Evolutionary conservation across 2,113 vertebrate genomes (phyloP), one percentile per base, ranked within the genome.

Genomic region (Anarhynchus alexandrinus): DNA sequence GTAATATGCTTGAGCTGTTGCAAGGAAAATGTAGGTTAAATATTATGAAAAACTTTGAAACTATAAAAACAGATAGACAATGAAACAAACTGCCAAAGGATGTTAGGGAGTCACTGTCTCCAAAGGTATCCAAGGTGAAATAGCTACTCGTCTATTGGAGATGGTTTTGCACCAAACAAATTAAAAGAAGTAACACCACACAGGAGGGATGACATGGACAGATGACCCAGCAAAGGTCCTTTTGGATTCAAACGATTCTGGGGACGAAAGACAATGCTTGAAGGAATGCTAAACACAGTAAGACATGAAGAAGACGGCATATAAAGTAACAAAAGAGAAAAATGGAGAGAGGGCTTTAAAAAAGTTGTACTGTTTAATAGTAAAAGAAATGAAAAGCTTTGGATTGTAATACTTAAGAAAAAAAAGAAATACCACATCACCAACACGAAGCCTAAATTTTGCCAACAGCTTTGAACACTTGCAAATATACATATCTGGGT

Each of bases 21-120:
- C 49, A 94, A 97, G 54, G 43, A 92, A 97, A 93, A 92, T 52
- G 77, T 94, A 74, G 73, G 61, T 95, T 97, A 96, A 96, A 96
- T 88, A 84, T 77, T 66, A 92, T 27, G 67, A 95, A 86, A 93
- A 91, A 79, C 70, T 83, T 92, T 91, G 59, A 42, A 72, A 83
- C 21, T 92, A 54, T 96, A 84, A 91, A 78, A 95, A 38, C 67
- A 91, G 79, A 78, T 55, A 90, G 80, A 74, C 69, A 93, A 93
- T 88, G 81, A 96, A 95, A 96, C 54, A 94, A 87, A 84, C 77
- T 83, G 64, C 70, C 43, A 86, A 64, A 87, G 42, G 67, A 82
- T 93, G 58, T 91, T 94, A 79, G 30, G 38, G 42, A 95, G 59
- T 79, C 64, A 54, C 29, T 92, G 73, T 54, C 42, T 65, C 43